phyloP scores from a whole-genome alignment of 2,888 invertebrate species.

The Cantharis flavilabris region DNA sequence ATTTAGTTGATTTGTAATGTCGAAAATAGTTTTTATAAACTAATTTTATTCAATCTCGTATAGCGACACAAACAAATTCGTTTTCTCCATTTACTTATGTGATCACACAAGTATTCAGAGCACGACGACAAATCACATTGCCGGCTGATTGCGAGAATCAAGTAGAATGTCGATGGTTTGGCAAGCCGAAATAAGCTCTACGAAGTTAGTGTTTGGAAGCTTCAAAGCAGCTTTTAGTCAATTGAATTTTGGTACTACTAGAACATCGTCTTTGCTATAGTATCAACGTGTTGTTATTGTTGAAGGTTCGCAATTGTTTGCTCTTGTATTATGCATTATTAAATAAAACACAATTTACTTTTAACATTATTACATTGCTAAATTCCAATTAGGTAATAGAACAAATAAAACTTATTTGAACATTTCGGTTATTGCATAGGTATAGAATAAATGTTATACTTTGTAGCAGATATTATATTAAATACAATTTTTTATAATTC shows the following conservation, averaged over 20 bases:
- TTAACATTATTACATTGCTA: not conserved
- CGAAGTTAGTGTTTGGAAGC: conserved; percentile 27
- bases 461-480: not conserved
- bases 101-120: conserved; percentile 45
- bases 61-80: conserved; percentile 50
- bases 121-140: conserved; percentile 49
- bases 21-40: conserved; percentile 27
- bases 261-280: conserved; percentile 26
- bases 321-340: conserved; percentile 2
- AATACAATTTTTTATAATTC: not conserved
- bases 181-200: conserved; percentile 31
- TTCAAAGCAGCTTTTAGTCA: conserved; percentile 34
- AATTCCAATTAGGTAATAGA: not conserved
- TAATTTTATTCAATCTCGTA: conserved; percentile 41
- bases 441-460: not conserved
- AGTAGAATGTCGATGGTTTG: conserved; percentile 37
- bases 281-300: conserved; percentile 3
- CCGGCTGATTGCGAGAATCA: conserved; percentile 49
- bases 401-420: not conserved
- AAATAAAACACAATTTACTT: not conserved
- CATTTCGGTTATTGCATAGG: not conserved
- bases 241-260: conserved; percentile 34
- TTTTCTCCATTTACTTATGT: conserved; percentile 48
- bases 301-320: conserved; percentile 7
- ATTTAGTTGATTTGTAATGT: not conserved